A percentile compares a stretch with the other conserved stretches of the same genome.
phyloP scores from a whole-genome alignment of 1,140 invertebrate genomes.

The Atta colombica region DNA sequence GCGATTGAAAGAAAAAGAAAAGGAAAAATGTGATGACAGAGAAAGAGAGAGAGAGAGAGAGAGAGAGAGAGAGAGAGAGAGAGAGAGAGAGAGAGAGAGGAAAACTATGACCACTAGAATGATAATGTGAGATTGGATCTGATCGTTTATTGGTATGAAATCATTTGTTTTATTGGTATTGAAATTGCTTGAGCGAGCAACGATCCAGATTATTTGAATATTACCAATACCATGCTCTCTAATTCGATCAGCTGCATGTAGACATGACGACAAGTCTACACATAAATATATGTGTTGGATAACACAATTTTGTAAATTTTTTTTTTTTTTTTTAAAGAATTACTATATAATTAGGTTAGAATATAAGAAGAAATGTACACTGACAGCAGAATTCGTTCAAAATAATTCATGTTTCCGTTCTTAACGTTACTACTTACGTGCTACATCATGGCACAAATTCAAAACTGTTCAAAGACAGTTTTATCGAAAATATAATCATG shows the following conservation, averaged over 20 bases:
- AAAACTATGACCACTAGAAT: background rate
- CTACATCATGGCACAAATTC: background rate
- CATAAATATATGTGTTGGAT: background rate
- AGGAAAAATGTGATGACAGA: background rate
- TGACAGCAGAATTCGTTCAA: background rate
- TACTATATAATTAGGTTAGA: too few relatives aligned
- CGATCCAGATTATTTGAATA: slow-evolving; percentile 78
- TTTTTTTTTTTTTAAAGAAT: too few relatives aligned
- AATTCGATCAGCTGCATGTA: slow-evolving; percentile 37
- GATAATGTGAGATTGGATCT: slow-evolving; percentile 78
- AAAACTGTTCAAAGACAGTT: background rate
- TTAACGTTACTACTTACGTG: background rate
- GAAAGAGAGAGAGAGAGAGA: background rate
- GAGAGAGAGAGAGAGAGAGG: background rate
- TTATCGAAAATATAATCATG: slow-evolving; percentile 1
- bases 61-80: background rate
- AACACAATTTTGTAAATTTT: too few relatives aligned
- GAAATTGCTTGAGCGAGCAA: slow-evolving; percentile 69
- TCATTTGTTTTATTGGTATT: slow-evolving; percentile 34
- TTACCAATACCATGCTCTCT: slow-evolving; percentile 60
- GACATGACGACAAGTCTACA: slow-evolving; percentile 23
- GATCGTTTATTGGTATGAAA: slow-evolving; percentile 65
- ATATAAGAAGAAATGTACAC: too few relatives aligned
- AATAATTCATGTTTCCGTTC: background rate
- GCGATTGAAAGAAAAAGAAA: background rate